These are phyloP conservation scores for Tylochromis polylepis DNA, from an alignment of 2,113 vertebrate species.

Conservation along the genomic window DNA sequence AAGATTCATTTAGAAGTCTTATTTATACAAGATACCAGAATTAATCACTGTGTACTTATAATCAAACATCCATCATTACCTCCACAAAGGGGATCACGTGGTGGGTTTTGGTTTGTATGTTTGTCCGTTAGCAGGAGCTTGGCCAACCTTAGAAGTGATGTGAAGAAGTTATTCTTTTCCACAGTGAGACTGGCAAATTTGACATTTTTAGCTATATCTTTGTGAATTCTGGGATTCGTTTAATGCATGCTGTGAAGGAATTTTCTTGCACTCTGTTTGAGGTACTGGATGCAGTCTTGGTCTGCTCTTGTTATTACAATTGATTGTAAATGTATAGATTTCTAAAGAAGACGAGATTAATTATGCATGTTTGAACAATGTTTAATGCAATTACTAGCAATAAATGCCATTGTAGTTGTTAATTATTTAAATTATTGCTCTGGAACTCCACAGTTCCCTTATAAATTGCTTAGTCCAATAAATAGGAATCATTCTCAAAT, in stretches of 20 bases:
- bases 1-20: neutral
- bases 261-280: neutral
- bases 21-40: neutral
- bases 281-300: neutral
- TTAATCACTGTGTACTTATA: neutral
- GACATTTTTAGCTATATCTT: neutral
- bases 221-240: neutral
- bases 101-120: neutral
- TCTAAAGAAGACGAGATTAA: neutral
- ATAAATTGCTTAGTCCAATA: neutral
- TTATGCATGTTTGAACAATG: neutral
- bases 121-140: neutral
- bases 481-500: neutral
- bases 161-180: neutral
- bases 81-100: neutral
- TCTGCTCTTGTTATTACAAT: neutral
- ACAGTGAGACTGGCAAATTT: neutral
- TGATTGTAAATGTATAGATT: neutral
- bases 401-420: neutral
- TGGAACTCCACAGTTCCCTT: neutral
- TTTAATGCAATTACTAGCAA: neutral
- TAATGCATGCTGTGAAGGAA: neutral
- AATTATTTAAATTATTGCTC: neutral
- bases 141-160: neutral
- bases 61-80: neutral